phyloP scores from a whole-genome alignment of 1,140 invertebrate genomes.

The Drosophila murphyi region DNA sequence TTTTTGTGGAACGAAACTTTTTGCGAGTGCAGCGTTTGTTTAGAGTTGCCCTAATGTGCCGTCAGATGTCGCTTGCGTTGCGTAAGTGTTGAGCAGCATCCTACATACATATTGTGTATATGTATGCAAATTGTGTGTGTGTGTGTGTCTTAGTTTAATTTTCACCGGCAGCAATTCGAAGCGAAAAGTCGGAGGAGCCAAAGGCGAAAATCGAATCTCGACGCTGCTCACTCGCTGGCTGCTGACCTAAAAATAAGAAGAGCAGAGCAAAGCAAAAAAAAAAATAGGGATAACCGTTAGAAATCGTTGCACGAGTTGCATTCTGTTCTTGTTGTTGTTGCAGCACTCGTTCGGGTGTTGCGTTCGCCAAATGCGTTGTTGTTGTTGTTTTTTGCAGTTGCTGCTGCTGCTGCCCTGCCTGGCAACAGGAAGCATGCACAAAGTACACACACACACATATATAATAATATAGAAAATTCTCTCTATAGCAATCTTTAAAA shows the following conservation, averaged over 20 bases:
- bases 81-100: slow-evolving; percentile 42
- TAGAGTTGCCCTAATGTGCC: slow-evolving; percentile 26
- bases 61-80: slow-evolving; percentile 47
- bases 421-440: slow-evolving; percentile 11
- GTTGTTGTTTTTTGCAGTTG: slow-evolving; percentile 3
- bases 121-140: neutral
- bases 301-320: slow-evolving; percentile 30
- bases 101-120: slow-evolving; percentile 4
- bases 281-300: slow-evolving; percentile 14
- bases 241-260: slow-evolving; percentile 48
- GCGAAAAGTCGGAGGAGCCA: slow-evolving; percentile 17
- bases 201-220: slow-evolving; percentile 47
- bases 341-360: slow-evolving; percentile 10
- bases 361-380: slow-evolving; percentile 8
- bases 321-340: neutral
- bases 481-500: no score
- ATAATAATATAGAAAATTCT: neutral
- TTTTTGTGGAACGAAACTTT: neutral
- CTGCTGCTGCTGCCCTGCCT: slow-evolving; percentile 11
- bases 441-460: neutral
- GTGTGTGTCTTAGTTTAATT: slow-evolving; percentile 8
- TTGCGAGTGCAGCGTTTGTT: neutral
- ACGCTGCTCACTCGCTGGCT: slow-evolving; percentile 7
- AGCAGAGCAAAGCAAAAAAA: slow-evolving; percentile 4
- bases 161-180: slow-evolving; percentile 27